Conservation (phyloP, 2,888 invertebrate genomes). For the Rugalucina vietnamica region DNA sequence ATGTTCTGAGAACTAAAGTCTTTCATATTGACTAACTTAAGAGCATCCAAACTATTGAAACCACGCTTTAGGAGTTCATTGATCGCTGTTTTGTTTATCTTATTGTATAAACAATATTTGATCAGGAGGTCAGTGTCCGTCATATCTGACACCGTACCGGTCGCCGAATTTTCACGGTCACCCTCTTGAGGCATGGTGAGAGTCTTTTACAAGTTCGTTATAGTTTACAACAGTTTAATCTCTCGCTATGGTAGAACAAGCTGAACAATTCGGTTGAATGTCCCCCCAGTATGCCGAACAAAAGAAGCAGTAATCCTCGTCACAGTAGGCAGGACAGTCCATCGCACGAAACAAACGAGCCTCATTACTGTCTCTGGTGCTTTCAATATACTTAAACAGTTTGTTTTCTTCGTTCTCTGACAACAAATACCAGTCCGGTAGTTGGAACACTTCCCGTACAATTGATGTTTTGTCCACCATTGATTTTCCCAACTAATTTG, state of each 20-base stretch:
- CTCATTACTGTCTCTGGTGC: not conserved
- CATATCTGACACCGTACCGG: not conserved
- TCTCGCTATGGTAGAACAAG: not conserved
- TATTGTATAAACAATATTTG: not conserved
- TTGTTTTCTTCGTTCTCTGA: not conserved
- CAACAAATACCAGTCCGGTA: not conserved
- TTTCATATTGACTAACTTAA: slow-evolving; percentile 8
- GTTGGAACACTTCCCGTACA: not conserved
- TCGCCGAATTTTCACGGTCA: not conserved
- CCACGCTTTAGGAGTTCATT: not conserved
- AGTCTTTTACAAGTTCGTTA: too few relatives aligned
- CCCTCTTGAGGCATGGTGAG: not conserved
- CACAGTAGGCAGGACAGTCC: not conserved
- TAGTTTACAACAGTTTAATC: too few relatives aligned
- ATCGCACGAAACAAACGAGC: not conserved
- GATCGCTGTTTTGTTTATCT: not conserved
- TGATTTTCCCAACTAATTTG: too few relatives aligned
- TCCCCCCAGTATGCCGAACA: not conserved
- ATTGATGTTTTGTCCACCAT: not conserved
- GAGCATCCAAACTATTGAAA: not conserved
- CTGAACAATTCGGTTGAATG: not conserved
- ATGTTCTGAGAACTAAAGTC: slow-evolving; percentile 3
- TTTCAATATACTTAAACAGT: not conserved
- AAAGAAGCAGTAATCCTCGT: not conserved
- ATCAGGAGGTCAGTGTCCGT: not conserved